Evolutionary conservation across 2,888 invertebrate species (phyloP).

Genomic region (Hoplodrina blanda): DNA sequence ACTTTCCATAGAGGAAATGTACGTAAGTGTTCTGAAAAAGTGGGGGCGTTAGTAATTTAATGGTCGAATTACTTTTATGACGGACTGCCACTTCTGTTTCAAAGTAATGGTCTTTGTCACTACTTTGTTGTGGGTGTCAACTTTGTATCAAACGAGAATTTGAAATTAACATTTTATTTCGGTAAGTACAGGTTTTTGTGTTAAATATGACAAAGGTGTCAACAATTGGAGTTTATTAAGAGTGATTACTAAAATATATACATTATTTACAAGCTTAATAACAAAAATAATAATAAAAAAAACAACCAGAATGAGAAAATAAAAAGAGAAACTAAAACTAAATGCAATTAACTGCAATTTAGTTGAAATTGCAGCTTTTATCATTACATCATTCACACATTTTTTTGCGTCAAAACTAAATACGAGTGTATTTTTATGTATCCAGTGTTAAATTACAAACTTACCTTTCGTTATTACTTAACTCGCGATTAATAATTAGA

Average conservation of each 20-base stretch:
- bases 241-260: no score
- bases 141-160: constrained; percentile 9
- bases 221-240: no score
- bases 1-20: constrained; percentile 78
- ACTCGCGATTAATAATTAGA: neutral
- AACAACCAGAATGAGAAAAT: no score
- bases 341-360: no score
- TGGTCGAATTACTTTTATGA: constrained; percentile 64
- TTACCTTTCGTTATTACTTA: constrained; percentile 23
- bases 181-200: neutral
- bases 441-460: neutral
- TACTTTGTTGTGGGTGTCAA: constrained; percentile 34
- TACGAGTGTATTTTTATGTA: neutral
- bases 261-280: no score
- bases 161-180: neutral
- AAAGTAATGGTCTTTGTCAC: constrained; percentile 34
- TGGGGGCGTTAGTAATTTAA: constrained; percentile 64
- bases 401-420: neutral
- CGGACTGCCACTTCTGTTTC: constrained; percentile 43
- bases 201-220: neutral
- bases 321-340: no score
- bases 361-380: no score
- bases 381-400: neutral
- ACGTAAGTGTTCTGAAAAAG: constrained; percentile 70
- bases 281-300: no score